phyloP scores from a whole-genome alignment of 1,140 invertebrate species.

The Drosophila lacertosa region DNA sequence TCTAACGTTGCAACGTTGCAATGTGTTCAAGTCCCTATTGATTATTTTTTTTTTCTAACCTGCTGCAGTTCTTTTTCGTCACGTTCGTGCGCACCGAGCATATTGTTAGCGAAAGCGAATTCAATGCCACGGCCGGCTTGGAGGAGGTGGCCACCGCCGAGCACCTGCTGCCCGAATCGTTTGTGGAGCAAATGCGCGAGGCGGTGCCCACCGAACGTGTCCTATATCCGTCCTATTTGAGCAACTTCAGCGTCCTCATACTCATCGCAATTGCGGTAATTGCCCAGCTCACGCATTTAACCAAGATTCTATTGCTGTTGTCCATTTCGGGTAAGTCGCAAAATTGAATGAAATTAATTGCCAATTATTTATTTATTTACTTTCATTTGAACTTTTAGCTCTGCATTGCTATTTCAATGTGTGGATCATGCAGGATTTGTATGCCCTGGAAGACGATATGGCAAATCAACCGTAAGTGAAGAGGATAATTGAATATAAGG shows the following conservation, averaged over 20 bases:
- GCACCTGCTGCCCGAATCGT: conserved; percentile 69
- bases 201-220: conserved; percentile 63
- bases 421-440: conserved; percentile 85
- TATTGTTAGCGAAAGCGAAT: conserved; percentile 77
- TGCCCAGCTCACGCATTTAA: conserved; percentile 89
- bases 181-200: conserved; percentile 74
- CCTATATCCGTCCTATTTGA: conserved; percentile 90
- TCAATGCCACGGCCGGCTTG: conserved; percentile 65
- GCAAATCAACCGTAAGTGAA: conserved; percentile 77
- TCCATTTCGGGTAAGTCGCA: conserved; percentile 84
- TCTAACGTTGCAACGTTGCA: background rate
- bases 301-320: conserved; percentile 88
- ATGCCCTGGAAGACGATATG: conserved; percentile 86
- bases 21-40: conserved; percentile 40
- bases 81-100: conserved; percentile 78
- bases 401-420: conserved; percentile 88
- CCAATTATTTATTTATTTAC: background rate
- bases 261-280: conserved; percentile 89
- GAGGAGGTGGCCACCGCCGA: conserved; percentile 53
- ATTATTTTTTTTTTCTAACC: conserved; percentile 13
- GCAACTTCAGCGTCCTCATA: conserved; percentile 89
- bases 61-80: conserved; percentile 73
- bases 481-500: background rate
- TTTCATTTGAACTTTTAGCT: conserved; percentile 17
- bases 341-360: too few relatives aligned